These are phyloP conservation scores for Elanus axillaris DNA, from an alignment of 2,113 vertebrate genomes.

Conservation along the genomic window DNA sequence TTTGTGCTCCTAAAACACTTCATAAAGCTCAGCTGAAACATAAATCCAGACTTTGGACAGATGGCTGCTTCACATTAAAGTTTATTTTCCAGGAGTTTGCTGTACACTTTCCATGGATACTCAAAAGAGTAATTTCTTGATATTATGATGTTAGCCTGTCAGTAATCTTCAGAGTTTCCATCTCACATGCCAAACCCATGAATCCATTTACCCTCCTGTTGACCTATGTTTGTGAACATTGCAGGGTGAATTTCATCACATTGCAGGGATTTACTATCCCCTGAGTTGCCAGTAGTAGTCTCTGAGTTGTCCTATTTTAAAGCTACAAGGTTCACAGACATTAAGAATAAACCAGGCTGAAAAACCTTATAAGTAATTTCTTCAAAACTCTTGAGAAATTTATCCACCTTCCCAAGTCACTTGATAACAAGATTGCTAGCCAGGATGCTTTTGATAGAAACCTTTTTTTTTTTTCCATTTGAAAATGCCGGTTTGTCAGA, in stretches of 20 bases:
- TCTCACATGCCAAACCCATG: constrained; percentile 36
- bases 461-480: background rate
- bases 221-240: constrained; percentile 45
- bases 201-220: constrained; percentile 46
- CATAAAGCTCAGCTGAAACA: background rate
- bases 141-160: constrained; percentile 18
- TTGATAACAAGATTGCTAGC: background rate
- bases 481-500: background rate
- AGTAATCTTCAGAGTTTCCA: constrained; percentile 51
- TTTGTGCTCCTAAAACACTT: background rate
- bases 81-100: constrained; percentile 41
- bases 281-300: background rate
- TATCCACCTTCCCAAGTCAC: background rate
- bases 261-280: constrained; percentile 8
- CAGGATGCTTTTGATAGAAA: background rate
- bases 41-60: constrained; percentile 2
- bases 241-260: constrained; percentile 32
- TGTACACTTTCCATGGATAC: constrained; percentile 44
- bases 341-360: background rate
- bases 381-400: background rate
- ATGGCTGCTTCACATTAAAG: background rate
- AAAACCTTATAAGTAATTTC: background rate
- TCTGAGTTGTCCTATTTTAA: background rate
- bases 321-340: background rate
- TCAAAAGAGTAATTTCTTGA: constrained; percentile 43